Percentiles rank a stretch among this genome's conserved stretches.
Conservation (phyloP, 2,888 invertebrate genomes). For the Metopia argyrocephala region DNA sequence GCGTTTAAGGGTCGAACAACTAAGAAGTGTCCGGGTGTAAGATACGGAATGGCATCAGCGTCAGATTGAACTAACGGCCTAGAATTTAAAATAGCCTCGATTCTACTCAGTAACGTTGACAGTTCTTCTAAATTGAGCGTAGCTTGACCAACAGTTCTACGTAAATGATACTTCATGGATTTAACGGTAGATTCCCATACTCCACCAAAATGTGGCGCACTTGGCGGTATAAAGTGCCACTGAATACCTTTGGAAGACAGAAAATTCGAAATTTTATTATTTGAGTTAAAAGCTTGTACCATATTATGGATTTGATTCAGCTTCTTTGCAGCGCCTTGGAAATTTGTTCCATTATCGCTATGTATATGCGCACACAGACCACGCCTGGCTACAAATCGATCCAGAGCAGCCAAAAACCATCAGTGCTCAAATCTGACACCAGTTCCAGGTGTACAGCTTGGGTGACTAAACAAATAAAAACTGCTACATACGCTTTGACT, state of each 20-base stretch:
- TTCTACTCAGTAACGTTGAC: constrained; percentile 21
- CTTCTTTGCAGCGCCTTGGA: constrained; percentile 11
- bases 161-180: constrained; percentile 12
- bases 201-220: constrained; percentile 29
- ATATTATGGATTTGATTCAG: neutral
- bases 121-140: constrained; percentile 31
- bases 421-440: constrained; percentile 44
- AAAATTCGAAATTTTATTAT: constrained; percentile 23
- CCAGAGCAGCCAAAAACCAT: constrained; percentile 48
- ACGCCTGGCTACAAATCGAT: constrained; percentile 51
- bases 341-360: constrained; percentile 23
- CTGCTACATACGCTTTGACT: constrained; percentile 52
- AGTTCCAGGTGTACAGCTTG: constrained; percentile 38
- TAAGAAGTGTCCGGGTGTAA: constrained; percentile 31
- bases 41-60: constrained; percentile 34
- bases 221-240: constrained; percentile 30
- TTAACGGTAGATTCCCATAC: constrained; percentile 27
- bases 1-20: constrained; percentile 18
- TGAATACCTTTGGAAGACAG: constrained; percentile 35
- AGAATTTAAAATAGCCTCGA: constrained; percentile 43
- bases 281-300: constrained; percentile 17
- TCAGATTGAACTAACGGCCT: constrained; percentile 34
- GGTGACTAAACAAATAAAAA: constrained; percentile 49
- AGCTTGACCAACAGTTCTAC: constrained; percentile 21
- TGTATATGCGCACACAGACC: constrained; percentile 29